Percentiles rank a stretch among this genome's conserved stretches.
Conservation (phyloP, 2,113 vertebrate genomes). For the Pyrgilauda ruficollis region DNA sequence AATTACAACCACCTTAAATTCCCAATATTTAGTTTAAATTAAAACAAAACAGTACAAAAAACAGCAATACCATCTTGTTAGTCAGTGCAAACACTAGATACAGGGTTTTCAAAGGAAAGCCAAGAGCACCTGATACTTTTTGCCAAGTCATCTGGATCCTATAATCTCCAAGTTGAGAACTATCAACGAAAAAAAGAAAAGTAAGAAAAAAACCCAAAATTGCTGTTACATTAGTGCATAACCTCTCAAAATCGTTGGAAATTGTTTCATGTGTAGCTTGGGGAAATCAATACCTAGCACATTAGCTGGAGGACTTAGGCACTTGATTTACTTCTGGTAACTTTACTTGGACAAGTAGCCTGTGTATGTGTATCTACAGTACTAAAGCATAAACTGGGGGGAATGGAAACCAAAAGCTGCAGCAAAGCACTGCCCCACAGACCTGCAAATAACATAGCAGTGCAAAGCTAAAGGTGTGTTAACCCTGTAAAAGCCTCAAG, state of each 20-base stretch:
- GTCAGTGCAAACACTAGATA: constrained; percentile 82
- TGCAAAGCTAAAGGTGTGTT: constrained; percentile 70
- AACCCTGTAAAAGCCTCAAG: constrained; percentile 79
- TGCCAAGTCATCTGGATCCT: constrained; percentile 77
- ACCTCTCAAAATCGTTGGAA: constrained; percentile 67
- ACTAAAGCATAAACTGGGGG: constrained; percentile 64
- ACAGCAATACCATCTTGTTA: constrained; percentile 78
- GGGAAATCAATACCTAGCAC: constrained; percentile 73
- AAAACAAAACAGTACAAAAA: constrained; percentile 67
- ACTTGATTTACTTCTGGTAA: constrained; percentile 75
- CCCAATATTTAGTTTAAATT: constrained; percentile 74
- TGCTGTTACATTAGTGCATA: constrained; percentile 71
- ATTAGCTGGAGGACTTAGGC: constrained; percentile 78
- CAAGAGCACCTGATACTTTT: constrained; percentile 80
- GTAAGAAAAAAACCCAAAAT: background rate
- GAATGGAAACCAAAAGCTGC: constrained; percentile 61
- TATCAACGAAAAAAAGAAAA: constrained; percentile 23
- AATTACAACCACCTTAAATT: constrained; percentile 67
- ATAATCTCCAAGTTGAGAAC: constrained; percentile 72
- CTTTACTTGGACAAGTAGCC: constrained; percentile 74
- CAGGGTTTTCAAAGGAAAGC: constrained; percentile 79
- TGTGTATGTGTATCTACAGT: constrained; percentile 64
- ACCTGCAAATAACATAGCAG: constrained; percentile 71
- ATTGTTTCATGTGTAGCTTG: constrained; percentile 63
- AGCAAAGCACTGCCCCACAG: constrained; percentile 76